Evolutionary conservation across 2,113 vertebrate genomes (phyloP).

Genomic region (Pteropus alecto): DNA sequence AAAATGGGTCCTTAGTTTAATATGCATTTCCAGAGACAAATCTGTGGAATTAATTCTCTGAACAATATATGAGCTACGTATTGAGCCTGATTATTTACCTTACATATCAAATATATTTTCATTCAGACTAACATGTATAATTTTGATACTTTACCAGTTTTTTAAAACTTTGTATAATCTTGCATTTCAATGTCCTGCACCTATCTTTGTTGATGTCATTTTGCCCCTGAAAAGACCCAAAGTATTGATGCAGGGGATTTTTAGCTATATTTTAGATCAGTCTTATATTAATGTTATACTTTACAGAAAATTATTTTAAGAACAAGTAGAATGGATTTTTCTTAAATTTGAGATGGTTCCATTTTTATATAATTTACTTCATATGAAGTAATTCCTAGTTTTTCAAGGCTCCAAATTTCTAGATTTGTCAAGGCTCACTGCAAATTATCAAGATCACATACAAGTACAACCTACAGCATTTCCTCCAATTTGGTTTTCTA

Average conservation of each 20-base stretch:
- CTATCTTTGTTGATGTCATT: neutral
- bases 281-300: neutral
- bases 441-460: conserved; percentile 20
- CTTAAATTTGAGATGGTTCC: neutral
- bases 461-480: conserved; percentile 9
- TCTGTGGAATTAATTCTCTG: conserved; percentile 27
- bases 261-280: conserved; percentile 5
- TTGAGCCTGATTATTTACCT: neutral
- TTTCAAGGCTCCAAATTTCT: neutral
- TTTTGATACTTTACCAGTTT: neutral
- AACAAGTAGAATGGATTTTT: conserved; percentile 20
- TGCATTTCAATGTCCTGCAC: neutral
- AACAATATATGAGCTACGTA: conserved; percentile 2
- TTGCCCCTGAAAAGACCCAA: neutral
- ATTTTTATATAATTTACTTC: conserved; percentile 26
- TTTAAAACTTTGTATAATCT: neutral
- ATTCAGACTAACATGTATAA: neutral
- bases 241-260: neutral
- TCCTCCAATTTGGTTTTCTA: conserved; percentile 59
- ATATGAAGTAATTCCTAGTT: conserved; percentile 16
- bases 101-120: neutral
- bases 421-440: conserved; percentile 6
- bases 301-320: neutral
- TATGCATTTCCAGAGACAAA: conserved; percentile 33
- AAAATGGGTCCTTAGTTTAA: conserved; percentile 18